These are phyloP conservation scores for Typhlichthys subterraneus DNA, from an alignment of 2,797 vertebrate species.

Conservation along the genomic window DNA sequence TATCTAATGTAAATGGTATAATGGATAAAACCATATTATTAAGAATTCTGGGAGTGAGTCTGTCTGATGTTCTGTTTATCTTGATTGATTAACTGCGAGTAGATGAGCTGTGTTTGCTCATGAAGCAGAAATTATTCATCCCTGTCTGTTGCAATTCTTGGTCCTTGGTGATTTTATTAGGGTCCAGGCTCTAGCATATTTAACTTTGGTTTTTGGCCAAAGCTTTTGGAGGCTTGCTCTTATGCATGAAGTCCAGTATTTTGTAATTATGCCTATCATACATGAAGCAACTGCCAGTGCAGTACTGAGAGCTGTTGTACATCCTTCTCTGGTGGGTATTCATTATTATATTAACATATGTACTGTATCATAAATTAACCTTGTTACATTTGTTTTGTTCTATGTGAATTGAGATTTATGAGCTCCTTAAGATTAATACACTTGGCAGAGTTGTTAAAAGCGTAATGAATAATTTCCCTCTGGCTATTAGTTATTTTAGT, in stretches of 20 bases:
- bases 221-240: neutral
- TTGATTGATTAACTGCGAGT: slow-evolving; percentile 7
- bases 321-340: no score
- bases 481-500: no score
- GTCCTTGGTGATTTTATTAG: slow-evolving; percentile 1
- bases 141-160: slow-evolving; percentile 26
- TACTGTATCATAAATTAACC: no score
- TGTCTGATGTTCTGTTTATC: neutral
- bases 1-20: neutral
- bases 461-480: no score
- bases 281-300: neutral
- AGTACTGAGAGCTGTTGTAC: no score
- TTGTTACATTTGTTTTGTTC: no score
- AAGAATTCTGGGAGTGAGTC: neutral
- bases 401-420: no score
- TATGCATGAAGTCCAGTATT: no score
- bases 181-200: slow-evolving; percentile 16
- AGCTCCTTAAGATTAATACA: no score
- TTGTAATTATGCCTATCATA: no score
- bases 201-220: slow-evolving; percentile 7
- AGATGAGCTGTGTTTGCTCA: slow-evolving; percentile 1
- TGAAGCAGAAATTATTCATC: slow-evolving; percentile 7
- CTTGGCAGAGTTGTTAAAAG: no score
- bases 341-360: no score
- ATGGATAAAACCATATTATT: slow-evolving; percentile 1